phyloP scores from a whole-genome alignment of 2,113 vertebrate species.

The Thymallus thymallus region DNA sequence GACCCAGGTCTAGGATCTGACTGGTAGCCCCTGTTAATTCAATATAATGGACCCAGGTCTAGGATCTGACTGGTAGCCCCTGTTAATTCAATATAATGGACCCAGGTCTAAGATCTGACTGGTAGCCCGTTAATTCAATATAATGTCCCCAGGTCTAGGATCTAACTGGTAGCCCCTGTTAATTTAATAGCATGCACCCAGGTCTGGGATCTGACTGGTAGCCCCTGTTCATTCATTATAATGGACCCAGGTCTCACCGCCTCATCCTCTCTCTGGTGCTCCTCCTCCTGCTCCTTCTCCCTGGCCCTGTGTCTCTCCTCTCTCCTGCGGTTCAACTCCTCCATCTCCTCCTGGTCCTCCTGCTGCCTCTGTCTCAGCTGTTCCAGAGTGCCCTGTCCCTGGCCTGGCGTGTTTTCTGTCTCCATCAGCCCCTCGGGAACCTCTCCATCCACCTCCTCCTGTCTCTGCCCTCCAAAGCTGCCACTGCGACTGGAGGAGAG shows the following conservation, averaged over 20 bases:
- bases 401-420: constrained; percentile 22
- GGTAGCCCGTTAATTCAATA: too few relatives aligned
- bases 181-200: too few relatives aligned
- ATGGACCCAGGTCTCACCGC: constrained; percentile 31
- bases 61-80: too few relatives aligned
- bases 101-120: too few relatives aligned
- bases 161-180: too few relatives aligned
- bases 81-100: too few relatives aligned
- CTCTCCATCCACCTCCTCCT: constrained; percentile 20
- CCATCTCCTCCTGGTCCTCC: constrained; percentile 14
- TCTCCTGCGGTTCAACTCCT: constrained; percentile 11
- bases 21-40: too few relatives aligned
- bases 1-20: background rate
- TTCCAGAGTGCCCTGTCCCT: constrained; percentile 28
- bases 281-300: constrained; percentile 10
- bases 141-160: background rate
- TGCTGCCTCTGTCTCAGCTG: constrained; percentile 30
- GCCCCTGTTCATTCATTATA: too few relatives aligned
- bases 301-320: constrained; percentile 12
- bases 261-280: constrained; percentile 1
- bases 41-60: background rate
- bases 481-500: constrained; percentile 28
- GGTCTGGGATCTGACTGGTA: too few relatives aligned
- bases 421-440: constrained; percentile 5
- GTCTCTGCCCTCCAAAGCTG: constrained; percentile 37